Evolutionary conservation across 1,140 invertebrate genomes (phyloP).

Genomic region (Papilio polyxenes): DNA sequence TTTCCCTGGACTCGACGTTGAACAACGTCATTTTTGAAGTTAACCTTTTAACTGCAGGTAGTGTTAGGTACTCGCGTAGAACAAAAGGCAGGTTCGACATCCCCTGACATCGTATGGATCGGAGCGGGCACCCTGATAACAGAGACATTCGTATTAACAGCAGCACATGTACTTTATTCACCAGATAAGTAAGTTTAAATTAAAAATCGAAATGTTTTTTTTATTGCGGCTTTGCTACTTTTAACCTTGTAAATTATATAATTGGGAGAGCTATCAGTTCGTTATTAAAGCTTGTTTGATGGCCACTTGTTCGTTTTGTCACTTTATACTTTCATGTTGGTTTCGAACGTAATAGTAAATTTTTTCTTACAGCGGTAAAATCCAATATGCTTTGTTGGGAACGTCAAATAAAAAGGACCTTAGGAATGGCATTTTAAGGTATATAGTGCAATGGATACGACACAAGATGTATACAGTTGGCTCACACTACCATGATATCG

Average conservation of each 20-base stretch:
- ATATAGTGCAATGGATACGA: constrained; percentile 38
- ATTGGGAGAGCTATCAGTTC: too few relatives aligned
- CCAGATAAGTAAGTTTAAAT: constrained; percentile 38
- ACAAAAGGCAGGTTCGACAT: background rate
- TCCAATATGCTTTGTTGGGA: constrained; percentile 46
- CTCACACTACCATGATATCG: constrained; percentile 42
- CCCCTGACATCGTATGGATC: constrained; percentile 46
- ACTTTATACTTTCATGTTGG: too few relatives aligned
- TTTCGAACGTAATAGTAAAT: too few relatives aligned
- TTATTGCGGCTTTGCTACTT: too few relatives aligned
- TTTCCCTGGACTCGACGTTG: too few relatives aligned
- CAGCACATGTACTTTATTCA: constrained; percentile 43
- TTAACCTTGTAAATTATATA: too few relatives aligned
- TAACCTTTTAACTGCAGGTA: constrained; percentile 43
- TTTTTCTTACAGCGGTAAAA: constrained; percentile 38
- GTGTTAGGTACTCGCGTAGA: constrained; percentile 21
- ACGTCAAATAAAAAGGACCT: constrained; percentile 41
- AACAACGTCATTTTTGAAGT: background rate
- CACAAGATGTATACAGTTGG: constrained; percentile 24
- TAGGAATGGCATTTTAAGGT: constrained; percentile 33
- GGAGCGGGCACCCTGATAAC: constrained; percentile 51
- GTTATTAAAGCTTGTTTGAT: too few relatives aligned
- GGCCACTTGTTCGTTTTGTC: too few relatives aligned
- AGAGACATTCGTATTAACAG: constrained; percentile 50
- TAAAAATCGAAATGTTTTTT: background rate